Evolutionary conservation across 2,888 invertebrate species (phyloP).

Genomic region (Camponotus fellah): DNA sequence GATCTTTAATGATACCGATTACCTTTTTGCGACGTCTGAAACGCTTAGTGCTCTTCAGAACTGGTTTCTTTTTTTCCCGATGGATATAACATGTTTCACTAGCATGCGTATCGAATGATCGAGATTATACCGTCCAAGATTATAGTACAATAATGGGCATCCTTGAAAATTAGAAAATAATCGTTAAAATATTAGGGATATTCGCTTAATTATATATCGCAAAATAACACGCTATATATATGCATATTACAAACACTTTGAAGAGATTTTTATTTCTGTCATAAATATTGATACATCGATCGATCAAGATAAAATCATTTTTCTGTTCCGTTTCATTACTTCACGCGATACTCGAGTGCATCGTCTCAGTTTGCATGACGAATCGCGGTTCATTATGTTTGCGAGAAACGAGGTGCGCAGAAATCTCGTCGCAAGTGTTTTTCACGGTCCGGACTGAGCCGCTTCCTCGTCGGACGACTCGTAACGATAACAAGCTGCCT

Average conservation of each 20-base stretch:
- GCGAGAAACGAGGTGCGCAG: conserved; percentile 14
- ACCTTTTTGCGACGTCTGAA: conserved; percentile 34
- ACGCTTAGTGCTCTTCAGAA: conserved; percentile 15
- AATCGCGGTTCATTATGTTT: conserved; percentile 23
- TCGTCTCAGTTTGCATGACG: neutral
- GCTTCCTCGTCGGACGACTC: conserved; percentile 41
- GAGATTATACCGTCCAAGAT: conserved; percentile 15
- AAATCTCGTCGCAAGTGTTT: conserved; percentile 31
- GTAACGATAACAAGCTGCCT: conserved; percentile 57
- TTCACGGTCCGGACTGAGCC: conserved; percentile 21
- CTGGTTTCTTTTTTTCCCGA: conserved; percentile 38
- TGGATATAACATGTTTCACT: conserved; percentile 16
- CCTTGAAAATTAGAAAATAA: neutral
- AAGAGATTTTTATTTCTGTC: neutral
- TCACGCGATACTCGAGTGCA: neutral
- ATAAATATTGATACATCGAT: neutral
- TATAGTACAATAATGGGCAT: conserved; percentile 3
- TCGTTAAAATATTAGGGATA: neutral
- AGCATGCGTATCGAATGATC: conserved; percentile 32
- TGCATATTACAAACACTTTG: conserved; percentile 1
- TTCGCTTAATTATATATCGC: neutral
- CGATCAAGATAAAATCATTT: neutral
- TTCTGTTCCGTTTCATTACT: conserved; percentile 4
- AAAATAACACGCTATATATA: neutral
- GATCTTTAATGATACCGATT: conserved; percentile 52